Evolutionary conservation across 2,797 vertebrate genomes (phyloP), one percentile per base, ranked within the genome.

Genomic region (Staurois parvus): DNA sequence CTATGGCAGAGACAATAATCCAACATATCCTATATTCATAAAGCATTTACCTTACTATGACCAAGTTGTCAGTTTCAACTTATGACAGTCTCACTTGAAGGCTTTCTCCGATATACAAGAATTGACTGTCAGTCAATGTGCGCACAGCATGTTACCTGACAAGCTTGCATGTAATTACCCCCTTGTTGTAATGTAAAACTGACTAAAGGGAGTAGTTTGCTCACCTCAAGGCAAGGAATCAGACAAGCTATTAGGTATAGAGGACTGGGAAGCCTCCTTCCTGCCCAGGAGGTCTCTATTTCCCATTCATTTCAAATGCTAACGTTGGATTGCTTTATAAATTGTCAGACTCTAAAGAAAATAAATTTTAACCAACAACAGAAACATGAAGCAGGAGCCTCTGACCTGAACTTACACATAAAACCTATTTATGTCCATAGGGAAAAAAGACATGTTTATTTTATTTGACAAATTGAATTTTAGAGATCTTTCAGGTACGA

Each of bases 81-180:
- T 24, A 42, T 67, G 64, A 80, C 42, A 67, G 42, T 37, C 70
- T 56, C 32, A 80, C 24, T 40, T 75, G 77, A 76, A 48, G 12
- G 19, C 45, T 79, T 75, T 85, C 83, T 73, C 29, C 21, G 42
- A 78, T 59, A 37, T 45, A 56, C n/a, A 52, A 19, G 11, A 66
- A 48, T 86, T 67, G 82, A 19, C 28, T 82, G 79, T 77, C 84
- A 81, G 68, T 79, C 42, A 85, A 19, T 73, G 29, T 79, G 40
- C 32, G 26, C 74, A 67, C 68, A 74, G 67, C 75, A 68, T 67
- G 69, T 40, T 73, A 42, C 68, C 68, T 86, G 80, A 78, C 74
- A 83, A 72, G 67, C 68, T 40, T 26, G 48, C 37, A 72, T 77
- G 56, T 74, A 78, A 86, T 83, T 86, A 86, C 75, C 66, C 76